Evolutionary conservation across 2,888 invertebrate species (phyloP).

Genomic region (Rhagophthalmus giganteus): DNA sequence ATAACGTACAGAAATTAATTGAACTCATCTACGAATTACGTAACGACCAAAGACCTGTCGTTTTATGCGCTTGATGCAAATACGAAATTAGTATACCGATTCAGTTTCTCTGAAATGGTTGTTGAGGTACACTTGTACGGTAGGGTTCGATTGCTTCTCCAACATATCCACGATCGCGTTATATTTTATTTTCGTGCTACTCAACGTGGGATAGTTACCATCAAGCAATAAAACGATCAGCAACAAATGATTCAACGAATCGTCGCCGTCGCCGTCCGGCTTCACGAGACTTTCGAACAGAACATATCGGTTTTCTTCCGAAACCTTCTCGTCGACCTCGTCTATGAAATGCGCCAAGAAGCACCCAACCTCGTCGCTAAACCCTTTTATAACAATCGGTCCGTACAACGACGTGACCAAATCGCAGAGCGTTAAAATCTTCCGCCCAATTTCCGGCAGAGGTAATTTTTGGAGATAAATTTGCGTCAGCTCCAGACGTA

Average conservation of each 20-base stretch:
- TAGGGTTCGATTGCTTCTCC: background rate
- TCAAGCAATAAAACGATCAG: background rate
- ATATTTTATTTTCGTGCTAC: background rate
- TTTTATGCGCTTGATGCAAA: too few relatives aligned
- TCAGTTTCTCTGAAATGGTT: background rate
- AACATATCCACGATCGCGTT: background rate
- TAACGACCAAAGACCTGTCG: too few relatives aligned
- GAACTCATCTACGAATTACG: too few relatives aligned
- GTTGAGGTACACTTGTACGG: background rate
- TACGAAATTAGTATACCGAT: too few relatives aligned
- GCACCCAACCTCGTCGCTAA: background rate
- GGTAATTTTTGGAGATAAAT: slow-evolving; percentile 5
- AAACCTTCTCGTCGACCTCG: too few relatives aligned
- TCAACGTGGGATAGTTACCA: background rate
- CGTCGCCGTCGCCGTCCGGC: background rate
- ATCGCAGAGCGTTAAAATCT: background rate
- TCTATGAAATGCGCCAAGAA: background rate
- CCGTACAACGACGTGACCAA: background rate
- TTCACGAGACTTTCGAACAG: background rate
- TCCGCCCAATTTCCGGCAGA: background rate
- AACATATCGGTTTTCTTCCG: background rate
- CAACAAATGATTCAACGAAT: background rate
- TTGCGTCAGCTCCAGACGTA: slow-evolving; percentile 5
- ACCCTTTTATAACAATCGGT: background rate
- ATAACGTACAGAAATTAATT: too few relatives aligned